Evolutionary conservation across 2,113 vertebrate species (phyloP), one percentile per base, ranked within the genome.

Genomic region (Crotalus horridus): DNA sequence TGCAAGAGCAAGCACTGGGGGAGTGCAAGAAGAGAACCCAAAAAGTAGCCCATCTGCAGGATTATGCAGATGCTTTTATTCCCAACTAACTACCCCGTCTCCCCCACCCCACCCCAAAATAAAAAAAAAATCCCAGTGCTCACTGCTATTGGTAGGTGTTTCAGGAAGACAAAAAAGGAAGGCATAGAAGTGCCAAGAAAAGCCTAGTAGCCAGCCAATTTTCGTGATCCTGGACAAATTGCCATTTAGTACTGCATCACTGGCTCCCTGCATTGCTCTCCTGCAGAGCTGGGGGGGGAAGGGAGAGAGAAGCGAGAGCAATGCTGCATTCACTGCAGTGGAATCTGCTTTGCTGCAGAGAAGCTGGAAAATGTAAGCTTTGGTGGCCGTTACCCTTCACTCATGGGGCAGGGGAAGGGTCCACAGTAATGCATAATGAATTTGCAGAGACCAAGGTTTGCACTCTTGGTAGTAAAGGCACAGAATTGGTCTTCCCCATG

Each of bases 311-410:
- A 54, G 43, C 1, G 0, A 24, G 46, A 33, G 55, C 55, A 39
- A 58, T 93, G 88, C 92, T 87, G 92, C 89, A 90, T 53, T n/a
- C 64, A 93, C 88, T 90, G 89, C 89, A 90, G 92, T 64, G 59
- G 48, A 51, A 53, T 55, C 91, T 91, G 29, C 54, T 90, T 56
- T 39, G 43, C 56, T 93, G 92, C 92, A 61, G 56, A 93, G 92
- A 93, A 29, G 56, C 29, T 26, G n/a, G 6, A 43, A 90, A 90
- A 85, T n/a, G 43, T 17, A 43, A 6, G 7, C 23, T 33, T 39
- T 59, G 17, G 20, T 11, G 5, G 17, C 39, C 4, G 1, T 29
- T 81, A 46, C 17, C 53, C 61, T 92, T 48, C 51, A 48, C 1
- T 85, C 64, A 24, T 29, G 39, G 74, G 33, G 74, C 15, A 0